Evolutionary conservation across 2,888 invertebrate genomes (phyloP), one percentile per base, ranked within the genome.

Genomic region (Hetaerina titia): DNA sequence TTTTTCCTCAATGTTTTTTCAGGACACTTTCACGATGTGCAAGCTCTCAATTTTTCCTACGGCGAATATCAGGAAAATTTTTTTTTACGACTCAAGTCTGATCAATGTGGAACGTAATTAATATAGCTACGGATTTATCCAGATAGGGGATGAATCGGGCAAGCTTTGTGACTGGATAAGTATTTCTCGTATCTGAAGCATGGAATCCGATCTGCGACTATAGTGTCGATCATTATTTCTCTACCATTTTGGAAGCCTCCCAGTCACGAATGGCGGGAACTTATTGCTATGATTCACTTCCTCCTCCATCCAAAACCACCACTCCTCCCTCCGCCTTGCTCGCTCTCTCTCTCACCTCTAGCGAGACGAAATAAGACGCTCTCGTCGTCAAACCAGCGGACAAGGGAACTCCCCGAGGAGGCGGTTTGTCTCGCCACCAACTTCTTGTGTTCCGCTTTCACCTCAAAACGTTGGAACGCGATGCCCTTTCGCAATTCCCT

Each of bases 281-380:
- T 31, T 81, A 81, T 81, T 81, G 81, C 81, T 31, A 31, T 81
- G 81, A 81, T 81, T 81, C 81, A 81, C 81, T 81, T 81, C 81
- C 81, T 31, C 31, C 81, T 25, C 13, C 11, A 17, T 9, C n/a
- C n/a, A n/a, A n/a, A 45, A 45, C 45, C 45, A 45, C 45, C 45
- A 1, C 4, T 60, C 31, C 9, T 15, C 31, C 81, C 25, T 13
- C 31, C 31, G n/a, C n/a, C 6, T 22, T 69, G 1, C 69, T 8
- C 19, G 1, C 22, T n/a, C 69, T n/a, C n/a, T 5, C 60, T 60
- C 60, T 60, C 60, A 11, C 5, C 60, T 60, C 60, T 60, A 2
- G 11, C 60, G 81, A 25, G n/a, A 81, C 81, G 81, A 81, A 81
- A 31, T 81, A 81, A 81, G 81, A 81, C 81, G 81, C 81, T 31